Conservation (phyloP, 2,797 vertebrate genomes). For the Sylvilagus floridanus region DNA sequence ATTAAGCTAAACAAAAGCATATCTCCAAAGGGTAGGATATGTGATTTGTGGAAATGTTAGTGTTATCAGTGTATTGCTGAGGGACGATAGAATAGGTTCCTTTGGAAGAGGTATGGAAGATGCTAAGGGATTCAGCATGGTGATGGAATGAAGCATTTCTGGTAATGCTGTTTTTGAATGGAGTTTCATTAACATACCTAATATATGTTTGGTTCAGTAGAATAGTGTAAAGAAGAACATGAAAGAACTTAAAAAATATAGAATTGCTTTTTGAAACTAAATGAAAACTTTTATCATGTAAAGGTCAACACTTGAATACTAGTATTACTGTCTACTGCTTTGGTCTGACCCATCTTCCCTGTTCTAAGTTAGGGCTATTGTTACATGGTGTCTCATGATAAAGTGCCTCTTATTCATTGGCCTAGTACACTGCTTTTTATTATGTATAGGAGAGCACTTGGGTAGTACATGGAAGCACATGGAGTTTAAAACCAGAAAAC, state of each 20-base stretch:
- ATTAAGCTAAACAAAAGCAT: not conserved
- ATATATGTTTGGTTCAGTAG: slow-evolving; percentile 11
- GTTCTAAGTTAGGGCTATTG: not conserved
- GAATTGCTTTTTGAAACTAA: slow-evolving; percentile 41
- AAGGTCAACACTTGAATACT: slow-evolving; percentile 24
- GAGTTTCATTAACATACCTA: slow-evolving; percentile 5
- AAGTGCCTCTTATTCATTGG: slow-evolving; percentile 41
- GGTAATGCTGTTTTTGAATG: not conserved
- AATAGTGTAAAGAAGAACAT: slow-evolving; percentile 15
- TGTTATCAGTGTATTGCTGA: not conserved
- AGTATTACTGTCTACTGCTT: not conserved
- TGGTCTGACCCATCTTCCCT: slow-evolving; percentile 36
- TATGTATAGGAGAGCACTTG: not conserved
- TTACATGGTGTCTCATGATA: slow-evolving; percentile 5
- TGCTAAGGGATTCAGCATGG: not conserved
- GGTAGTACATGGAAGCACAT: not conserved
- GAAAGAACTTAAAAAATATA: not conserved
- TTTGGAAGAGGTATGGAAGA: not conserved
- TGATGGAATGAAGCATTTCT: not conserved
- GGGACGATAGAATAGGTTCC: not conserved
- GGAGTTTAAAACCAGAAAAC: not conserved
- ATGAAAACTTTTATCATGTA: slow-evolving; percentile 4
- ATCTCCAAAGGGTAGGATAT: not conserved
- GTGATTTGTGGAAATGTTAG: not conserved
- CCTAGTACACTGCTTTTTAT: not conserved